phyloP scores from a whole-genome alignment of 2,888 invertebrate genomes.

The Cephus pygmeus region DNA sequence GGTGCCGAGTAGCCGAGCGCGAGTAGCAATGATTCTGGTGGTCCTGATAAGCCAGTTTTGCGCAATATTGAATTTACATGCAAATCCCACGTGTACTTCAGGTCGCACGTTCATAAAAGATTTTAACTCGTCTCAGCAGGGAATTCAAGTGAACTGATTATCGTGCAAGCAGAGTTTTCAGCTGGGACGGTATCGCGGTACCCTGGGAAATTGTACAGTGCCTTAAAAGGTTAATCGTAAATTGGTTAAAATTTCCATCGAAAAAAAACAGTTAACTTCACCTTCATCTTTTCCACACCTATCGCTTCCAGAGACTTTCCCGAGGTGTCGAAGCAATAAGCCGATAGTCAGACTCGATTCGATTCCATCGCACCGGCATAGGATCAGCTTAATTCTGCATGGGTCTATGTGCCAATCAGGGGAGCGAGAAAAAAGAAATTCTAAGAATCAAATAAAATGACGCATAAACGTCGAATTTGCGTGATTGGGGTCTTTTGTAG shows the following conservation, averaged over 20 bases:
- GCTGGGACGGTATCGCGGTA: too few relatives aligned
- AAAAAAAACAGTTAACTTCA: not conserved
- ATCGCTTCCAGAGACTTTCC: not conserved
- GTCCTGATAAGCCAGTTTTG: too few relatives aligned
- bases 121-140: not conserved
- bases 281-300: not conserved
- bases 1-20: too few relatives aligned
- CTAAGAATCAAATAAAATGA: not conserved
- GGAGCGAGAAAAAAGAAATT: not conserved
- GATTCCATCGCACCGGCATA: not conserved
- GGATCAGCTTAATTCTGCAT: not conserved
- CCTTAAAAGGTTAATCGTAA: not conserved
- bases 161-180: too few relatives aligned
- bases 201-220: too few relatives aligned
- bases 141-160: not conserved
- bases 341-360: not conserved
- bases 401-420: not conserved
- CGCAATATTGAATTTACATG: not conserved
- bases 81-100: not conserved
- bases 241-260: not conserved
- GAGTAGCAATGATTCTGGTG: too few relatives aligned
- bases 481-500: not conserved
- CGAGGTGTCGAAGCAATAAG: not conserved
- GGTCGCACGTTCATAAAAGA: not conserved
- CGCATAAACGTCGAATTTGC: not conserved